Evolutionary conservation across 2,888 invertebrate genomes (phyloP), one percentile per base, ranked within the genome.

Genomic region (Standfussiana lucernea): DNA sequence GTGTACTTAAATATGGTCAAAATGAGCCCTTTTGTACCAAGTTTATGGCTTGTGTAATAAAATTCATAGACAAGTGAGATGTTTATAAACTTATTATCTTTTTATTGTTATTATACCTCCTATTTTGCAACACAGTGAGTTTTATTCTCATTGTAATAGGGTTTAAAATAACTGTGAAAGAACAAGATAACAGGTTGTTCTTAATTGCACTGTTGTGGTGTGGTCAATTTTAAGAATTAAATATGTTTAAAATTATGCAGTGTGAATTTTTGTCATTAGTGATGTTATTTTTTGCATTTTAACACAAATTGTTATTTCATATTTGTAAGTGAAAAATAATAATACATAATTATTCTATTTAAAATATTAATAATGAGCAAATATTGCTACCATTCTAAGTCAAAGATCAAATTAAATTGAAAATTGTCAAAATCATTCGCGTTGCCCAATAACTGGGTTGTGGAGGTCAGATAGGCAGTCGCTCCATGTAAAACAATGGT

Each of bases 11-110:
- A 47, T 67, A n/a, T 35, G 40, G 71, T 74, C 32, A 85, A 72
- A 47, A 40, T 35, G 0, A 64, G 13, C 32, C 45, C 45, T 80
- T 84, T 86, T 50, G 32, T 77, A 69, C 11, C 24, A 77, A 78
- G 7, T 82, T 79, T 78, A 88, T 88, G 83, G 77, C 32, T 71
- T 65, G 84, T 85, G 64, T 80, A 80, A 84, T 77, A 40, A 56
- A 18, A 73, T 82, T 64, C 62, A 65, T 37, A 70, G 5, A 47
- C 10, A 47, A 47, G 28, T 18, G 1, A 53, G 40, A 42, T 32
- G 24, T 73, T 21, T 24, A 28, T 37, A 21, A 32, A 32, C 32
- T 32, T 59, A n/a, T 8, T 13, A 13, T 37, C 24, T 11, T 24
- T 11, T 61, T 6, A 6, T 37, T 62, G 24, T 24, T 24, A 62